Evolutionary conservation across 1,140 invertebrate genomes (phyloP), one percentile per base, ranked within the genome.

Genomic region (Aphidius gifuensis): DNA sequence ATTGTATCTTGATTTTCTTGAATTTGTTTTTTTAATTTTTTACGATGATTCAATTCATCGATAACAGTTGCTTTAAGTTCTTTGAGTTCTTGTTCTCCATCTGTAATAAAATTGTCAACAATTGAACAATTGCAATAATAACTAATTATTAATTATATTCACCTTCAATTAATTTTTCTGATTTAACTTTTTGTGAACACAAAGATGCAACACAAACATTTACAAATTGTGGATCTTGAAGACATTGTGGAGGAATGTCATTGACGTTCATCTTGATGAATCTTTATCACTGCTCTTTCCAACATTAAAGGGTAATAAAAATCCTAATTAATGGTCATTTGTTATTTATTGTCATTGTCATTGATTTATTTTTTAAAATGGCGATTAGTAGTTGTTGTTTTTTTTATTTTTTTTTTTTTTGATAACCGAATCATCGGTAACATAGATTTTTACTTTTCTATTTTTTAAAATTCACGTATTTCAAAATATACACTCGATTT

Each of bases 181-280:
- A 32, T 11, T 40, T 51, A 6, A 6, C 4, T 2, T 51, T 50
- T 62, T 58, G 39, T 45, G 46, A 16, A 7, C 39, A 32, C 55
- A 62, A 45, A 49, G 55, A 16, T 23, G 55, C 11, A 9, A 47
- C 9, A 32, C 58, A 62, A 43, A 51, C 16, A 23, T 43, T 11
- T 11, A 39, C 6, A 56, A 62, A 62, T 51, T 62, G 53, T 51
- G 61, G 55, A 62, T 62, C 47, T 11, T 58, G 45, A 23, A 62
- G 45, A n/a, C 39, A 58, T 51, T 62, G 55, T 6, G 45, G 40
- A n/a, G 55, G 55, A 58, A 58, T 50, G 5, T 62, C 55, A 45
- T 58, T 4, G 39, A 5, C 21, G 32, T 42, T 42, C 48, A 58
- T 58, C 11, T 5, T 53, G 43, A 44, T 7, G 6, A 44, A 44